Conservation (phyloP, 2,797 vertebrate species). For the Gouania willdenowi region DNA sequence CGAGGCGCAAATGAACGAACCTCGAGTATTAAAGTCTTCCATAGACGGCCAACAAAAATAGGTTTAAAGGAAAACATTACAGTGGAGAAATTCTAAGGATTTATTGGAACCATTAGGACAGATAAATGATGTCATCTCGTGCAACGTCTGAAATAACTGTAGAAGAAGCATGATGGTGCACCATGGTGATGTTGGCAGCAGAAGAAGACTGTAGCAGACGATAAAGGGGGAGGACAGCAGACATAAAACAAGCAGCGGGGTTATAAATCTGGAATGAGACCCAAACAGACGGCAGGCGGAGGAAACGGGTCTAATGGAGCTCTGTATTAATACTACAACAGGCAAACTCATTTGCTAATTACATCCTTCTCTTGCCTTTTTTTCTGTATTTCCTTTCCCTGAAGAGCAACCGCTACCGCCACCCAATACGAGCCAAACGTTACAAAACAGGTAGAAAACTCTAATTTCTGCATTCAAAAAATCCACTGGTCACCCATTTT, state of each 20-base stretch:
- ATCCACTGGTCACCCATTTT: too few relatives aligned
- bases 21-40: too few relatives aligned
- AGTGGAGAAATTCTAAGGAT: too few relatives aligned
- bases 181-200: constrained; percentile 10
- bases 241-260: neutral
- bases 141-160: neutral
- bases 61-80: too few relatives aligned
- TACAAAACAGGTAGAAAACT: too few relatives aligned
- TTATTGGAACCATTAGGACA: too few relatives aligned
- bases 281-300: constrained; percentile 27
- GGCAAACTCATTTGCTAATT: constrained; percentile 92
- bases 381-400: constrained; percentile 72
- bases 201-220: constrained; percentile 2
- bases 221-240: neutral
- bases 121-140: too few relatives aligned
- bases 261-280: constrained; percentile 33
- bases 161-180: neutral
- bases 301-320: constrained; percentile 78
- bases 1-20: too few relatives aligned
- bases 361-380: constrained; percentile 83
- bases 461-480: too few relatives aligned
- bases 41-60: too few relatives aligned
- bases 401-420: constrained; percentile 73
- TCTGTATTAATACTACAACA: constrained; percentile 82
- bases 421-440: too few relatives aligned